Evolutionary conservation across 2,888 invertebrate genomes (phyloP).

Genomic region (Protula sp.): DNA sequence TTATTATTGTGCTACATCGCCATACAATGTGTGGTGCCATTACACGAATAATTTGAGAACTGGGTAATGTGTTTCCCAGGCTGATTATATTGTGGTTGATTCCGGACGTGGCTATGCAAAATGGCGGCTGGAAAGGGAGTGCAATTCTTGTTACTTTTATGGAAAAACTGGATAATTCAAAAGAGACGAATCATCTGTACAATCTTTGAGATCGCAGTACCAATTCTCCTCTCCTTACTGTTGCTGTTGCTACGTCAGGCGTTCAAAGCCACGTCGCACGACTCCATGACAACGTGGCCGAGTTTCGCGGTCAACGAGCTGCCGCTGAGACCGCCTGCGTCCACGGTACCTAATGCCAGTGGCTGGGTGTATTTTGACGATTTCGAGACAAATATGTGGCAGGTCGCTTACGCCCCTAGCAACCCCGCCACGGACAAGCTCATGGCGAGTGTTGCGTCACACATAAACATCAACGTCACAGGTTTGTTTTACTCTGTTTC

Average conservation of each 20-base stretch:
- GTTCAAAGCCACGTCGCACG: slow-evolving; percentile 47
- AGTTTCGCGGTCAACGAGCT: slow-evolving; percentile 7
- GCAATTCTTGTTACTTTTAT: slow-evolving; percentile 67
- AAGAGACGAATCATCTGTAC: slow-evolving; percentile 68
- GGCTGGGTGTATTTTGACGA: not conserved
- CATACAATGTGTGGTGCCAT: no score
- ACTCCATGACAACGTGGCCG: slow-evolving; percentile 12
- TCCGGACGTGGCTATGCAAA: no score
- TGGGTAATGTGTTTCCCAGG: no score
- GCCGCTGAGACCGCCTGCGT: not conserved
- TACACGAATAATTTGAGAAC: no score
- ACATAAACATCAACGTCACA: no score
- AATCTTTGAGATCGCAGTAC: slow-evolving; percentile 60
- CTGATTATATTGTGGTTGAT: no score
- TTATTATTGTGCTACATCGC: no score
- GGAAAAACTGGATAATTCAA: slow-evolving; percentile 79
- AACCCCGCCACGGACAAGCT: not conserved
- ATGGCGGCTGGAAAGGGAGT: no score
- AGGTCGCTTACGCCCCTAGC: not conserved
- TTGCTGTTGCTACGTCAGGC: slow-evolving; percentile 67
- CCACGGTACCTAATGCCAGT: not conserved
- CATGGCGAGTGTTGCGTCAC: not conserved
- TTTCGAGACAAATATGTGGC: not conserved
- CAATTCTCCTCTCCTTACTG: slow-evolving; percentile 55
- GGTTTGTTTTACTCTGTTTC: no score